Evolutionary conservation across 2,113 vertebrate genomes (phyloP).

Genomic region (Syngnathoides biaculeatus): DNA sequence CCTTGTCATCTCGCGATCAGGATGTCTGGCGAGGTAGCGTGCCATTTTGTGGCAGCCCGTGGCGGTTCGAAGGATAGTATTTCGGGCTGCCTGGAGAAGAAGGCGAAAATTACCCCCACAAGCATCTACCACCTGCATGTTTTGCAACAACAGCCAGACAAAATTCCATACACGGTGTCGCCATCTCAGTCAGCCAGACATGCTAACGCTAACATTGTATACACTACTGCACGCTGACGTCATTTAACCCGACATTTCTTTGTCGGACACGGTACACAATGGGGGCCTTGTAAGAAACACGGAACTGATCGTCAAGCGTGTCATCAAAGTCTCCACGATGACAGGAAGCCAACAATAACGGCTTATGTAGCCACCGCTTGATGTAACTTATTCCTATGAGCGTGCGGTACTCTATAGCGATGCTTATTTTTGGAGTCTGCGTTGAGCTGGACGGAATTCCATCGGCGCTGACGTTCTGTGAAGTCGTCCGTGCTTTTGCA

Average conservation of each 20-base stretch:
- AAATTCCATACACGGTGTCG: background rate
- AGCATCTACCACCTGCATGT: too few species aligned
- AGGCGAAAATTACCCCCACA: too few species aligned
- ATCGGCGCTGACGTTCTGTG: background rate
- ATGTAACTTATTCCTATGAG: slow-evolving; percentile 1
- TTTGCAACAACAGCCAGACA: background rate
- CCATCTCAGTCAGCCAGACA: background rate
- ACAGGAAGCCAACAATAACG: background rate
- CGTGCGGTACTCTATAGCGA: background rate
- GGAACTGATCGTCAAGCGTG: background rate
- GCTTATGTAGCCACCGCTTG: background rate
- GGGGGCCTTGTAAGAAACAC: background rate
- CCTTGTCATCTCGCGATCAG: too few species aligned
- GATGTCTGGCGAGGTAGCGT: too few species aligned
- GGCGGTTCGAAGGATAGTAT: too few species aligned
- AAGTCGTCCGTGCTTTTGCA: background rate
- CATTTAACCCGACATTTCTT: background rate
- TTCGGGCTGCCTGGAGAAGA: too few species aligned
- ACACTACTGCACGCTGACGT: background rate
- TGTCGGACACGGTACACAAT: background rate
- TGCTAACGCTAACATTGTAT: background rate
- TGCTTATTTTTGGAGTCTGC: background rate
- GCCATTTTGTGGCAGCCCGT: too few species aligned
- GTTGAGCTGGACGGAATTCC: background rate
- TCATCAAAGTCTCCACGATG: background rate